Base-by-base conservation (phyloP, 2,797 vertebrate species). In the Psittacula derbiana region DNA sequence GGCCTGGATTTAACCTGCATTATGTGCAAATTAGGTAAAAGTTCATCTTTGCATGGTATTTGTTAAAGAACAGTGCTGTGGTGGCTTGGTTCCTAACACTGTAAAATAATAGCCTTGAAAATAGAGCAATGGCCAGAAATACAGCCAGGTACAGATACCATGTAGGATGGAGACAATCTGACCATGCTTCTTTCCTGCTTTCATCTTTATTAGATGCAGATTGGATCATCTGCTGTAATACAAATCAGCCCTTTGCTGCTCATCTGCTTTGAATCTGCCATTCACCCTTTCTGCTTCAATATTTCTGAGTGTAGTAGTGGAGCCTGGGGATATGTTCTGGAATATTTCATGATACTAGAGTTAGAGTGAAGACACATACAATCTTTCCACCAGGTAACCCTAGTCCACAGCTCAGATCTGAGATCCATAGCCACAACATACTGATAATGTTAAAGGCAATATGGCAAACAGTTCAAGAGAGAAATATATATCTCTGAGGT, bases 1-100 rank as follows among this genome's bases (percentile, higher is more conserved):
- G 43, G 12, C 11, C n/a, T 92, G 46, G 62, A 69, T 30, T 49
- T 85, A 0, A 0, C 28, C 55, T 61, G 15, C 18, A 9, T 5
- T 10, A 44, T 1, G 0, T 71, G 38, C 9, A 60, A 75, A 43
- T 65, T 13, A 19, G 30, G 46, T 43, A 41, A 28, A 86, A 76
- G 23, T 57, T 92, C 33, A 28, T 58, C 49, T 69, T 83, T 12
- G 1, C 15, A 36, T 72, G 31, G 7, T 79, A 21, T 80, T 86
- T 86, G 24, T 90, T 88, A 27, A 86, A 89, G 64, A 73, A 27
- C 49, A 50, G 17, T 21, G 20, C 46, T 2, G 1, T 73, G 27
- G 16, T 6, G 6, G 7, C 57, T 81, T 84, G 20, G 4, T 81
- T 87, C 73, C n/a, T 79, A 53, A 41, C n/a, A 10, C 25, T 70